phyloP scores from a whole-genome alignment of 2,888 invertebrate genomes.

The Allygus modestus region DNA sequence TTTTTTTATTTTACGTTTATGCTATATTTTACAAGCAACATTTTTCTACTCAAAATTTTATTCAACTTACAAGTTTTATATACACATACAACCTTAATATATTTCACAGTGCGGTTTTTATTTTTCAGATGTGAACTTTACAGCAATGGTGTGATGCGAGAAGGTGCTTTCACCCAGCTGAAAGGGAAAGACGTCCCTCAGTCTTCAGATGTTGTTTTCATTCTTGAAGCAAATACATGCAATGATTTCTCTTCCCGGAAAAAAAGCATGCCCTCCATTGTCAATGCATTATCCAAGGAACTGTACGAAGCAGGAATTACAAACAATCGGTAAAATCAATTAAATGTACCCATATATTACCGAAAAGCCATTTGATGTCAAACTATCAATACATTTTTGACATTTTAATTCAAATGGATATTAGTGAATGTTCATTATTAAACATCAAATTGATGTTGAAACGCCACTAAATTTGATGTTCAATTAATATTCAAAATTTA shows the following conservation, averaged over 20 bases:
- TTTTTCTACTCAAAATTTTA: too few species aligned
- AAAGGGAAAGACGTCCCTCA: slow-evolving; percentile 78
- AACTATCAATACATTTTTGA: too few species aligned
- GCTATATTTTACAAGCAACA: too few species aligned
- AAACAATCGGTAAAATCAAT: slow-evolving; percentile 80
- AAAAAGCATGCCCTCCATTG: slow-evolving; percentile 83
- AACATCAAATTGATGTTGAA: too few species aligned
- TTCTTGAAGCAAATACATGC: slow-evolving; percentile 91
- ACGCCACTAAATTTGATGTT: too few species aligned
- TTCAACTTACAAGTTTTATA: too few species aligned
- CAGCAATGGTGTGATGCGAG: slow-evolving; percentile 83
- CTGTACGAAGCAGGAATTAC: slow-evolving; percentile 80
- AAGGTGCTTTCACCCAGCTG: slow-evolving; percentile 86
- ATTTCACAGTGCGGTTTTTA: not conserved
- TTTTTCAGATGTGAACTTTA: slow-evolving; percentile 81
- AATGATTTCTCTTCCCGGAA: slow-evolving; percentile 83
- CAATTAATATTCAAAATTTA: too few species aligned
- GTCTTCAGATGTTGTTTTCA: slow-evolving; percentile 92
- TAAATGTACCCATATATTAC: not conserved
- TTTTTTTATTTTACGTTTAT: too few species aligned
- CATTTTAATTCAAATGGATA: too few species aligned
- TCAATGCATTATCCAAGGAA: slow-evolving; percentile 84
- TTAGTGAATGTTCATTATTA: too few species aligned
- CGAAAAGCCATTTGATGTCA: too few species aligned
- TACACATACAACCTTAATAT: too few species aligned